Evolutionary conservation across 2,797 vertebrate species (phyloP).

Genomic region (Muraenolepis orangiensis): DNA sequence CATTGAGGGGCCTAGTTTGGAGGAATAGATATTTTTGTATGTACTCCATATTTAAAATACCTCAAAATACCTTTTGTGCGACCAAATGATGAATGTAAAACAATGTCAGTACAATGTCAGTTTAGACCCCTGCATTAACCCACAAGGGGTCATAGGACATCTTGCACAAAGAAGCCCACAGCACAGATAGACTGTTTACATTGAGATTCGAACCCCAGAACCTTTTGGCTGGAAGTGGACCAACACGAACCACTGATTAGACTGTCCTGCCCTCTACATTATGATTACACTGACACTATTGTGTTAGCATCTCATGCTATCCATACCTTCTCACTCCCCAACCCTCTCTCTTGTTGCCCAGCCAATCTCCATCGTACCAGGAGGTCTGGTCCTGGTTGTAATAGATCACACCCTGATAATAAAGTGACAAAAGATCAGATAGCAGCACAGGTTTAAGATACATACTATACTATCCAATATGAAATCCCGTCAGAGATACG

Average conservation of each 20-base stretch:
- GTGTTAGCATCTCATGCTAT: not conserved
- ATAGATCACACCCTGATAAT: conserved; percentile 77
- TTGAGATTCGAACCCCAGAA: too few relatives aligned
- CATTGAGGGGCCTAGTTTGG: too few relatives aligned
- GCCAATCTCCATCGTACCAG: conserved; percentile 91
- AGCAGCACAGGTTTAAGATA: not conserved
- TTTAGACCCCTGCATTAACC: too few relatives aligned
- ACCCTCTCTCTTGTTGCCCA: conserved; percentile 80
- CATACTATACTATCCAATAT: not conserved
- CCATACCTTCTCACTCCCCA: conserved; percentile 84
- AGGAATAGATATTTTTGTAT: too few relatives aligned
- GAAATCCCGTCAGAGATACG: not conserved
- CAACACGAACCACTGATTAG: not conserved
- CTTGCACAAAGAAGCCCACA: not conserved
- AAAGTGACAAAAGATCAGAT: not conserved
- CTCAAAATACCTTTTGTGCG: too few relatives aligned
- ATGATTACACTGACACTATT: not conserved
- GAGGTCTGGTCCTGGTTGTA: conserved; percentile 79
- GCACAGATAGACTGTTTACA: not conserved
- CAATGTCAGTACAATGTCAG: too few relatives aligned
- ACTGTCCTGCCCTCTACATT: not conserved
- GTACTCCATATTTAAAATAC: too few relatives aligned
- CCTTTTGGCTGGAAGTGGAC: not conserved
- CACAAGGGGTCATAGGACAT: not conserved
- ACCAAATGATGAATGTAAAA: too few relatives aligned